phyloP scores from a whole-genome alignment of 2,888 invertebrate genomes.

The Iselma pallidipennis region DNA sequence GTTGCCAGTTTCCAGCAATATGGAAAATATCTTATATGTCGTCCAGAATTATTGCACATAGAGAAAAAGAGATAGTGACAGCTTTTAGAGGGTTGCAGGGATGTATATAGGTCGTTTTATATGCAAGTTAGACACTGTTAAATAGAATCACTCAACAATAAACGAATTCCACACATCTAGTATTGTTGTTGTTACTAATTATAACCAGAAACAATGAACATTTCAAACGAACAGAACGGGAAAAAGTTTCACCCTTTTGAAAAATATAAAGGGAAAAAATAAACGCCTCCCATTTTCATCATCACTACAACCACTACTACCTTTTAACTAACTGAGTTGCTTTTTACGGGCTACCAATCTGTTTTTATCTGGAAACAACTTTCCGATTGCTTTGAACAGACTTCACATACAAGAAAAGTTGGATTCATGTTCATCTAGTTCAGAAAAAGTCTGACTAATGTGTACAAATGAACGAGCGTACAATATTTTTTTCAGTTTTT shows the following conservation, averaged over 20 bases:
- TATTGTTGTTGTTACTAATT: background rate
- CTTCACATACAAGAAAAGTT: slow-evolving; percentile 13
- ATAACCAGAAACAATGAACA: background rate
- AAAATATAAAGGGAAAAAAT: no score
- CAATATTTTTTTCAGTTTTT: background rate
- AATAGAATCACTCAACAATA: background rate
- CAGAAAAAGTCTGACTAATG: slow-evolving; percentile 11
- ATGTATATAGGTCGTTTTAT: background rate
- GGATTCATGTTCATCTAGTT: slow-evolving; percentile 10
- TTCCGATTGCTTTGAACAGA: slow-evolving; percentile 17
- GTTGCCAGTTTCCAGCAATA: background rate
- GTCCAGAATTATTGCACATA: background rate
- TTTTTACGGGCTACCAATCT: slow-evolving; percentile 19
- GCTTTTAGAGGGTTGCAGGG: background rate
- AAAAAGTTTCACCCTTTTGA: no score
- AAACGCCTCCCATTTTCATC: no score
- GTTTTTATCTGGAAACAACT: slow-evolving; percentile 22
- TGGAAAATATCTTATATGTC: background rate
- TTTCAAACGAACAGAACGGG: no score
- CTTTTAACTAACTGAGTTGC: slow-evolving; percentile 17
- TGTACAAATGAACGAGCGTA: slow-evolving; percentile 15
- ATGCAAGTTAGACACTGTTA: background rate
- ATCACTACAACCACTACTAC: no score
- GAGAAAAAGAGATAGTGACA: background rate
- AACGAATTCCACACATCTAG: background rate